Percentiles rank a stretch among this genome's conserved stretches.
Conservation (phyloP, 35 echinoderm and acorn worm genomes). For the Holothuria glaberrima region DNA sequence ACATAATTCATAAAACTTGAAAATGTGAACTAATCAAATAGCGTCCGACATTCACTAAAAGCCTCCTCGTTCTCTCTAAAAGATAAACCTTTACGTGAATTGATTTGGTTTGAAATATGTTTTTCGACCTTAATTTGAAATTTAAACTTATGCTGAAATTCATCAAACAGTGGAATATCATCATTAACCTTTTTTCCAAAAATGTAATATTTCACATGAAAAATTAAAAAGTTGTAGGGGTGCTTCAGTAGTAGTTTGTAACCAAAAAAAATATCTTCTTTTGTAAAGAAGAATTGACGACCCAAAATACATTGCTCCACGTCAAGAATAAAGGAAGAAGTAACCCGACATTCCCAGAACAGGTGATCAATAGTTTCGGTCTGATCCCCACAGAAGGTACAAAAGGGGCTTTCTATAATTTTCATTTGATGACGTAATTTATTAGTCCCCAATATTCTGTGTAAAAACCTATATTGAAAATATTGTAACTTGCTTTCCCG, state of each 20-base stretch:
- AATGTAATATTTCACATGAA: background rate
- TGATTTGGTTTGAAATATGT: background rate
- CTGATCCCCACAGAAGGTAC: background rate
- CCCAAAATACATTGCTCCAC: background rate
- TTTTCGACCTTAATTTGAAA: background rate
- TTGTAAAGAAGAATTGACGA: background rate
- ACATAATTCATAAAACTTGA: too few species aligned
- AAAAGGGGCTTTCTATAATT: background rate
- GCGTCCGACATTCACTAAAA: background rate
- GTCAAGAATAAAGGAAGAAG: background rate
- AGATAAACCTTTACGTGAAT: background rate
- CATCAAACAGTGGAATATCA: background rate
- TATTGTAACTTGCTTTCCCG: constrained; percentile 3
- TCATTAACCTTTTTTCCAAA: background rate
- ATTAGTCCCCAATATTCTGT: constrained; percentile 27
- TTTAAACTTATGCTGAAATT: constrained; percentile 1
- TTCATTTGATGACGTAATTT: background rate
- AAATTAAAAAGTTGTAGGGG: background rate
- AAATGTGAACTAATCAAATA: too few species aligned
- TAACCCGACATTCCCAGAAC: background rate
- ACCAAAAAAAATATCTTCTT: background rate
- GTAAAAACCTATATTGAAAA: constrained; percentile 20
- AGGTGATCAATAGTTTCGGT: background rate
- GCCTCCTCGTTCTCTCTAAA: background rate
- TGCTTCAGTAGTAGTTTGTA: background rate